Evolutionary conservation across 2,797 vertebrate species (phyloP).

Genomic region (Sparidentex hasta): DNA sequence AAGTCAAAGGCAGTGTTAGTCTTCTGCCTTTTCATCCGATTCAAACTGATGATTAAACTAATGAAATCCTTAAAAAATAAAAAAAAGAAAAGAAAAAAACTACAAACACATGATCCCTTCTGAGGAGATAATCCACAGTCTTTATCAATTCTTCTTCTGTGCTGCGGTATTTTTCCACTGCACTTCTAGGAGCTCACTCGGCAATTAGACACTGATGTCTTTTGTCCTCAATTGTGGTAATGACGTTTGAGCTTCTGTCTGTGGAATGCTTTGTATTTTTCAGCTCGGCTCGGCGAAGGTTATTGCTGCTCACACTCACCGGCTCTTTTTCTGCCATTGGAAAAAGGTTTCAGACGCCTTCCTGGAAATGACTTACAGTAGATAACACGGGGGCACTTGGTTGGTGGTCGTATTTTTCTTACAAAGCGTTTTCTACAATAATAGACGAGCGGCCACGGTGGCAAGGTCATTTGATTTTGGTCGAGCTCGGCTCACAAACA

Average conservation of each 20-base stretch:
- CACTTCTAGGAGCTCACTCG: slow-evolving; percentile 15
- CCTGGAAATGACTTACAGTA: background rate
- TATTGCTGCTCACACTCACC: slow-evolving; percentile 12
- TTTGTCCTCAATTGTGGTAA: slow-evolving; percentile 12
- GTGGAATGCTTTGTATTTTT: slow-evolving; percentile 10
- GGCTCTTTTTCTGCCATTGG: background rate
- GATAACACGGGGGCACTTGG: background rate
- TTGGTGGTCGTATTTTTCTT: background rate
- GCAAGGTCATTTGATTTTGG: slow-evolving; percentile 3
- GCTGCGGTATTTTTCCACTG: slow-evolving; percentile 10
- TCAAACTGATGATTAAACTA: slow-evolving; percentile 25
- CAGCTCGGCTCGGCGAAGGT: slow-evolving; percentile 1
- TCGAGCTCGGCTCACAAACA: background rate
- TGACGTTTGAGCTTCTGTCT: slow-evolving; percentile 31
- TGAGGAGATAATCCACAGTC: slow-evolving; percentile 14
- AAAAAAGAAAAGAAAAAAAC: background rate
- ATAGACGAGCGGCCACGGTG: slow-evolving; percentile 1
- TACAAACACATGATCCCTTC: background rate
- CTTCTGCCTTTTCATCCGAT: background rate
- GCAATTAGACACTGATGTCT: slow-evolving; percentile 37
- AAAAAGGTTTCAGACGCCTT: background rate
- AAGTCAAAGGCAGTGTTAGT: background rate
- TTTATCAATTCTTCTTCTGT: slow-evolving; percentile 13
- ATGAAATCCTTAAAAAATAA: background rate
- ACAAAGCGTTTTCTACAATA: background rate